Evolutionary conservation across 2,888 invertebrate genomes (phyloP).

Genomic region (Ennomos quercinarius): DNA sequence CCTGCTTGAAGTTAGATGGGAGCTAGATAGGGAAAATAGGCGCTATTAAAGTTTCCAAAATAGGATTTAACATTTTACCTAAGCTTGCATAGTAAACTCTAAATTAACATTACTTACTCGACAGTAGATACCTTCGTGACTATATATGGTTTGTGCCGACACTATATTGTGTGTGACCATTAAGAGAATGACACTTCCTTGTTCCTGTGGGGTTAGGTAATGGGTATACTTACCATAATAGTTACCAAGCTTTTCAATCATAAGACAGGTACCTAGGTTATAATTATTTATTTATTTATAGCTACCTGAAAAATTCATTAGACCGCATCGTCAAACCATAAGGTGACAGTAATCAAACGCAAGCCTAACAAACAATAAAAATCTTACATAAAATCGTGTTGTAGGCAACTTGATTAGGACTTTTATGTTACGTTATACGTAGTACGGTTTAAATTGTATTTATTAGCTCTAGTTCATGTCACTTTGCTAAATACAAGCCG

Average conservation of each 20-base stretch:
- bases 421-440: too few relatives aligned
- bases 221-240: not conserved
- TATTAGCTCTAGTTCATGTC: too few relatives aligned
- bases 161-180: slow-evolving; percentile 7
- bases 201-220: slow-evolving; percentile 4
- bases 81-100: slow-evolving; percentile 10
- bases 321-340: too few relatives aligned
- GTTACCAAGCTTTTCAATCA: too few relatives aligned
- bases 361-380: too few relatives aligned
- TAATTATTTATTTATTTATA: too few relatives aligned
- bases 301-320: not conserved
- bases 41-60: slow-evolving; percentile 41
- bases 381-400: too few relatives aligned
- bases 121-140: not conserved
- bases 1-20: slow-evolving; percentile 39
- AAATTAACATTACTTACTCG: slow-evolving; percentile 21
- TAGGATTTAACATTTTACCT: slow-evolving; percentile 27
- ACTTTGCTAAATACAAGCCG: slow-evolving; percentile 4
- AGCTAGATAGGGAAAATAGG: slow-evolving; percentile 38
- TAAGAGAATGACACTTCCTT: slow-evolving; percentile 15
- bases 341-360: too few relatives aligned
- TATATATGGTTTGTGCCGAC: slow-evolving; percentile 11
- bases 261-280: too few relatives aligned
- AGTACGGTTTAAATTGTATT: too few relatives aligned
- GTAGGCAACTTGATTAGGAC: too few relatives aligned